These are phyloP conservation scores for Sapayoa aenigma DNA, from an alignment of 2,113 vertebrate genomes.

Conservation along the genomic window DNA sequence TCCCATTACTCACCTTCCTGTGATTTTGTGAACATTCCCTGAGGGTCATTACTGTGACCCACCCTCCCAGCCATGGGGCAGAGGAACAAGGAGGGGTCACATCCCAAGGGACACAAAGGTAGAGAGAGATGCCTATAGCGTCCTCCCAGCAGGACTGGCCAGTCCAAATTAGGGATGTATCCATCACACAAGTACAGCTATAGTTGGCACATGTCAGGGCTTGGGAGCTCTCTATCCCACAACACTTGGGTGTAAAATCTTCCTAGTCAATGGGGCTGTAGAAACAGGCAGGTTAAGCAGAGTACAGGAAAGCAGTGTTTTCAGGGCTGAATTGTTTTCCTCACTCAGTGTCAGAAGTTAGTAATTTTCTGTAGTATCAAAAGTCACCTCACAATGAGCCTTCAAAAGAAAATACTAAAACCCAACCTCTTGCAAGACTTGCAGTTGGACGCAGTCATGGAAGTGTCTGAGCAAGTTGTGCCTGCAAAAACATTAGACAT, in stretches of 20 bases:
- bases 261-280: background rate
- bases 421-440: background rate
- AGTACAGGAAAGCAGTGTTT: background rate
- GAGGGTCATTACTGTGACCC: background rate
- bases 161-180: background rate
- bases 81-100: background rate
- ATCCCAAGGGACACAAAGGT: background rate
- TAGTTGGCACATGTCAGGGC: fast-evolving
- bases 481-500: background rate
- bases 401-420: background rate
- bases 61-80: background rate
- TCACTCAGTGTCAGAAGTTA: background rate
- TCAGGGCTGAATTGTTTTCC: background rate
- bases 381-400: background rate
- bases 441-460: fast-evolving
- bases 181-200: background rate
- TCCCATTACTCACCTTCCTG: background rate
- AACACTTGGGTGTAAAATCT: background rate
- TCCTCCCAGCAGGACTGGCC: background rate
- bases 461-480: background rate
- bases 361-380: background rate
- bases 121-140: background rate
- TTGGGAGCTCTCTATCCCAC: background rate
- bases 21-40: background rate
- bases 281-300: background rate